Percentiles rank a stretch among this genome's conserved stretches.
These are phyloP conservation scores for Apis dorsata DNA, from an alignment of 1,140 invertebrate species.

Conservation along the genomic window DNA sequence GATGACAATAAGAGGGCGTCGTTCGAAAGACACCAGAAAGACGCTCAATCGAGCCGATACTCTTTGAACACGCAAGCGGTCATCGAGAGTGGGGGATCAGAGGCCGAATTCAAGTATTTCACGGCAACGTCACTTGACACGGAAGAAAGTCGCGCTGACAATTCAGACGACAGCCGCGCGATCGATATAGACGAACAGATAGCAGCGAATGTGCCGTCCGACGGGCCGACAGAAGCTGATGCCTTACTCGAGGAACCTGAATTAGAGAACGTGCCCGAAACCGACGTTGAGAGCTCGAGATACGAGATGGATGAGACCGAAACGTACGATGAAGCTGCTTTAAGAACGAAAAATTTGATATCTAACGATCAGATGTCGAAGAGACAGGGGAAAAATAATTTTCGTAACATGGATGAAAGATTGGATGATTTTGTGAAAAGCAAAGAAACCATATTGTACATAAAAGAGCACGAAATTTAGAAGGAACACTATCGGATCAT, in stretches of 20 bases:
- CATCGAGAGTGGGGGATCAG: slow-evolving; percentile 60
- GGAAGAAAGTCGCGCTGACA: slow-evolving; percentile 69
- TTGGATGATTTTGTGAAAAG: slow-evolving; percentile 6
- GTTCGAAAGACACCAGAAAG: slow-evolving; percentile 73
- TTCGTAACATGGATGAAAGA: neutral
- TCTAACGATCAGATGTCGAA: neutral
- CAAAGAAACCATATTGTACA: slow-evolving; percentile 38
- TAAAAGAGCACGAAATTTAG: slow-evolving; percentile 49
- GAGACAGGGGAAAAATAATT: neutral
- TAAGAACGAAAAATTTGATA: neutral
- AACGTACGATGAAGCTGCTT: neutral
- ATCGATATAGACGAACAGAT: slow-evolving; percentile 69
- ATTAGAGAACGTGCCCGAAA: slow-evolving; percentile 72
- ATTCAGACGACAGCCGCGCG: slow-evolving; percentile 69
- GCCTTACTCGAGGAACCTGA: slow-evolving; percentile 75
- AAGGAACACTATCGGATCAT: neutral
- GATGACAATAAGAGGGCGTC: slow-evolving; percentile 76
- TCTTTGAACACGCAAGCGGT: slow-evolving; percentile 74
- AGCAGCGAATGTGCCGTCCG: slow-evolving; percentile 46
- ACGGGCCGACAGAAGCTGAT: slow-evolving; percentile 67
- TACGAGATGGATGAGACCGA: slow-evolving; percentile 43
- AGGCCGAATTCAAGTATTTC: slow-evolving; percentile 76
- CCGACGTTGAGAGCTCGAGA: slow-evolving; percentile 52
- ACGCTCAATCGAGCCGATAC: slow-evolving; percentile 73
- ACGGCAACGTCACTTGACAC: slow-evolving; percentile 68